Evolutionary conservation across 2,888 invertebrate genomes (phyloP), one percentile per base, ranked within the genome.

Genomic region (Cheilosia impressa): DNA sequence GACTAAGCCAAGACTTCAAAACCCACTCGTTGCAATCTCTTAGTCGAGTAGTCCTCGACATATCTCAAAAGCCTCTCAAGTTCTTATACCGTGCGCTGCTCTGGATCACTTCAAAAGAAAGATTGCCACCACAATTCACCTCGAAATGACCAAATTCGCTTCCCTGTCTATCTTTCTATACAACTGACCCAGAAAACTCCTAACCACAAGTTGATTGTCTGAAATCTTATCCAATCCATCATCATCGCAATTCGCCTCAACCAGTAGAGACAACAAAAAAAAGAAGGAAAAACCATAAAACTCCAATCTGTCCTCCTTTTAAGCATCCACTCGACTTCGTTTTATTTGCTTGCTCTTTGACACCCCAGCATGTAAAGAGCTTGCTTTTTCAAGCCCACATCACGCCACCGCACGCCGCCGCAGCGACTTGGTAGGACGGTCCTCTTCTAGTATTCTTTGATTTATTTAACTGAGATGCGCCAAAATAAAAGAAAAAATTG

Each of bases 321-420:
- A 53, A 68, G 24, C 53, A 66, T 31, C 79, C 72, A 41, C 53
- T 78, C 79, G 43, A 17, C 31, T 53, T 34, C 19, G 24, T 57
- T 68, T 62, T 66, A 72, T 80, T 76, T 68, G 71, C 57, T 76
- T 85, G 84, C 66, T 76, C 80, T 85, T 85, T 85, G 85, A 85
- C 81, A 85, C 76, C 38, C 55, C 71, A 55, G 19, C 62, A 66
- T 80, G 80, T 63, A 80, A 78, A 78, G 63, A 10, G 52, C 50
- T 22, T 47, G 41, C 53, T 65, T 65, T 68, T 65, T 58, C 19
- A 60, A 60, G 24, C 57, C 50, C 55, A 75, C 73, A 53, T 65
- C 79, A 53, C 53, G 41, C 57, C 24, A 15, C 52, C 13, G 2
- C 10, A 1, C 10, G 10, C 22, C 43, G 43, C 43, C 13, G 45